phyloP scores from a whole-genome alignment of 2,888 invertebrate genomes.

The Drosophila macrospina region DNA sequence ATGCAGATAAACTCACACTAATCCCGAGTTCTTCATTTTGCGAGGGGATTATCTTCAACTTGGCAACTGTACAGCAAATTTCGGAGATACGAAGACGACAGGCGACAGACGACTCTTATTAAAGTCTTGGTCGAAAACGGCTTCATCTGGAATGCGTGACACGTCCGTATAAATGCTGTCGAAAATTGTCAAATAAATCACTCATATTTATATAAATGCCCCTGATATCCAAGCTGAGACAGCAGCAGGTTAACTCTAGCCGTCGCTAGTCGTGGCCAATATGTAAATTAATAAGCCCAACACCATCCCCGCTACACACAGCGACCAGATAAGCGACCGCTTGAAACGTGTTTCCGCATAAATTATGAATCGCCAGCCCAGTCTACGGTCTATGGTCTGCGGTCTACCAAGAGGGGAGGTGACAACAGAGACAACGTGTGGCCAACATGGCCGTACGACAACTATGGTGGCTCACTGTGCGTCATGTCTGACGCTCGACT shows the following conservation, averaged over 20 bases:
- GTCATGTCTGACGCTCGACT: conserved; percentile 20
- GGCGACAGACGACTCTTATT: conserved; percentile 11
- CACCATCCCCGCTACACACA: conserved; percentile 24
- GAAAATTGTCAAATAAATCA: conserved; percentile 84
- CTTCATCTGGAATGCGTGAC: conserved; percentile 68
- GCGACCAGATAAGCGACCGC: conserved; percentile 61
- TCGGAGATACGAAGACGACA: neutral
- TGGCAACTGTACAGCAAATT: conserved; percentile 8
- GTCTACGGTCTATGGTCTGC: no score
- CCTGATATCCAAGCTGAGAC: conserved; percentile 64
- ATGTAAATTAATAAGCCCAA: conserved; percentile 54
- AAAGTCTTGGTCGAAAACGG: conserved; percentile 32
- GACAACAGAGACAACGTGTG: conserved; percentile 16
- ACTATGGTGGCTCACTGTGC: conserved; percentile 35
- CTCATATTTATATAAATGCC: conserved; percentile 82
- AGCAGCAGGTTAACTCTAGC: conserved; percentile 37
- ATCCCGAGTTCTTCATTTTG: conserved; percentile 2
- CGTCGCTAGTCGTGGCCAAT: conserved; percentile 36
- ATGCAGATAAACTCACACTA: conserved; percentile 37
- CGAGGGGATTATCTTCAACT: conserved; percentile 31
- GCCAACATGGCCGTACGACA: conserved; percentile 49
- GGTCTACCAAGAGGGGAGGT: neutral
- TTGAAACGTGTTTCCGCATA: conserved; percentile 82
- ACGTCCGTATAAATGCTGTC: conserved; percentile 79
- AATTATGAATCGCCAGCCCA: conserved; percentile 52